These are phyloP conservation scores for Boloria selene DNA, from an alignment of 2,888 invertebrate species.

Conservation along the genomic window DNA sequence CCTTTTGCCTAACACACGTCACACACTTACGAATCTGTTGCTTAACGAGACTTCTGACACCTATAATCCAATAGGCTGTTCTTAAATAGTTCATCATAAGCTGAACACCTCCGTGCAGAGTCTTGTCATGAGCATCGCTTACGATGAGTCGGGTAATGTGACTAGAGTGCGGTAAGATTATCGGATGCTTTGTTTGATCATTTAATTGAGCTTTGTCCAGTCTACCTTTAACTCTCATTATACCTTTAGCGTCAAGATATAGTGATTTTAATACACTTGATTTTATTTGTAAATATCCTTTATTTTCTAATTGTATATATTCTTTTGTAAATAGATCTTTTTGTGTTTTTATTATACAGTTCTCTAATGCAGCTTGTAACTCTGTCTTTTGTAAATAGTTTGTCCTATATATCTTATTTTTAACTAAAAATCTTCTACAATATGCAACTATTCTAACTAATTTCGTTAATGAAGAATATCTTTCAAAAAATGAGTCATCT, in stretches of 20 bases:
- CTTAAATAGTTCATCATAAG: conserved; percentile 38
- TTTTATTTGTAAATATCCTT: conserved; percentile 7
- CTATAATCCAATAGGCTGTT: conserved; percentile 36
- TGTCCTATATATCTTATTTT: neutral
- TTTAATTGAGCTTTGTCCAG: conserved; percentile 35
- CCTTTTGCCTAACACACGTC: conserved; percentile 22
- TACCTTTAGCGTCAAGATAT: conserved; percentile 33
- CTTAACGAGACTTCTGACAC: conserved; percentile 9
- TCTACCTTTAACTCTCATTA: conserved; percentile 44
- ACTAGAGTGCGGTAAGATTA: conserved; percentile 40
- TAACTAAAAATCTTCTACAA: conserved; percentile 27
- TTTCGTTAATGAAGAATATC: conserved; percentile 17
- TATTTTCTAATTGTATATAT: neutral
- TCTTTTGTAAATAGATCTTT: neutral
- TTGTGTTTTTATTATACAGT: conserved; percentile 34
- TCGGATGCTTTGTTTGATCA: conserved; percentile 38
- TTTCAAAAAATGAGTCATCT: conserved; percentile 5
- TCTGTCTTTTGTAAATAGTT: conserved; percentile 16
- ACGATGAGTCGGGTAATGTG: conserved; percentile 41
- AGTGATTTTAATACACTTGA: conserved; percentile 33
- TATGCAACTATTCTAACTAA: conserved; percentile 29
- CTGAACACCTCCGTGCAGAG: conserved; percentile 42
- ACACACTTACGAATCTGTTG: conserved; percentile 25
- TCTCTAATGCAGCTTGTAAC: conserved; percentile 18
- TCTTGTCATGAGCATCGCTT: conserved; percentile 41